These are phyloP conservation scores for Heteronetta atricapilla DNA, from an alignment of 2,113 vertebrate species.

Conservation along the genomic window DNA sequence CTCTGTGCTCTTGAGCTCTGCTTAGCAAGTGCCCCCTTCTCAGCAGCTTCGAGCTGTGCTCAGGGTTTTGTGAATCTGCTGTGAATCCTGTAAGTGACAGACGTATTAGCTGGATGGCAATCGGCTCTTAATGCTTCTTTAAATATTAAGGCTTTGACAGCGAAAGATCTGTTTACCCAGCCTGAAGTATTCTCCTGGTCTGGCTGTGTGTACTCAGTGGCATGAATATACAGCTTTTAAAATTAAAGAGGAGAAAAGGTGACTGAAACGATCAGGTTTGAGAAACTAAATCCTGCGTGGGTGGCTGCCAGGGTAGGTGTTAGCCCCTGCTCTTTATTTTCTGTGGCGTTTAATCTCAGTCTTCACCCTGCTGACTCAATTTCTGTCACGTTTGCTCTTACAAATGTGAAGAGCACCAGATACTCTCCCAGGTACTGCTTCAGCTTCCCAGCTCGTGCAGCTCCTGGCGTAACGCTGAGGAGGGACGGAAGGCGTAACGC, in stretches of 20 bases:
- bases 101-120: neutral
- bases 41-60: neutral
- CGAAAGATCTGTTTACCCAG: neutral
- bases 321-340: neutral
- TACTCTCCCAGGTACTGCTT: neutral
- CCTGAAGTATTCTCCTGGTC: neutral
- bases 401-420: neutral
- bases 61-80: neutral
- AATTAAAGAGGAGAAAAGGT: neutral
- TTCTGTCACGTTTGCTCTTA: neutral
- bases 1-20: neutral
- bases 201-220: neutral
- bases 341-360: neutral
- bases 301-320: neutral
- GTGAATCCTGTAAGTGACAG: neutral
- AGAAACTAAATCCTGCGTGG: neutral
- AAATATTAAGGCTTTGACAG: neutral
- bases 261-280: neutral
- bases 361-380: neutral
- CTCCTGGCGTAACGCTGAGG: neutral
- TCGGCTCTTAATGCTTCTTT: neutral
- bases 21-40: rapidly evolving
- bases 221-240: neutral
- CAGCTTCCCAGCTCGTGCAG: neutral
- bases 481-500: neutral